phyloP scores from a whole-genome alignment of 2,113 vertebrate genomes.

The Carollia perspicillata region DNA sequence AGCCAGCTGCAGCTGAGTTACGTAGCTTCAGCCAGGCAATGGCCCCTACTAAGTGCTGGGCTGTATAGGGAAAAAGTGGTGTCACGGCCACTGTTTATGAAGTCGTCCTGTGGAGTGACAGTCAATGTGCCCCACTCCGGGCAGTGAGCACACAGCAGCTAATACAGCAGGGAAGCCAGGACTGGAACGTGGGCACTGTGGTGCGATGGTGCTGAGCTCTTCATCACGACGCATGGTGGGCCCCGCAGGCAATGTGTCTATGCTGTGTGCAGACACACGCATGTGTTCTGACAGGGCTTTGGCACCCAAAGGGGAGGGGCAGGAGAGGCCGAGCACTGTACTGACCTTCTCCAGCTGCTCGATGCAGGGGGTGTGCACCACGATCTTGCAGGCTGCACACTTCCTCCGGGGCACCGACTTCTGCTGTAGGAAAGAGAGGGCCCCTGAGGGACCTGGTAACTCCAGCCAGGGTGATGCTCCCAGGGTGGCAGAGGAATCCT shows the following conservation, averaged over 20 bases:
- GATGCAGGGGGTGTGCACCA: constrained; percentile 93
- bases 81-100: too few species aligned
- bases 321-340: neutral
- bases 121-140: neutral
- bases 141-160: neutral
- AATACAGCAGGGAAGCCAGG: neutral
- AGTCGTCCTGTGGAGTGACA: neutral
- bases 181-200: neutral
- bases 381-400: constrained; percentile 95
- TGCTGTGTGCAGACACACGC: fast-evolving
- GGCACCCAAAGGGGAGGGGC: neutral
- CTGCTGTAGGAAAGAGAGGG: constrained; percentile 82
- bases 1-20: neutral
- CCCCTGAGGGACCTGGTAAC: neutral
- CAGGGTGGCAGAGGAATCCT: neutral
- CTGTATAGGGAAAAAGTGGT: neutral
- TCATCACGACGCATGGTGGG: fast-evolving
- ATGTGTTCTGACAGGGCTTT: neutral
- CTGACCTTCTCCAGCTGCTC: constrained; percentile 95
- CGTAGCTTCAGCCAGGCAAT: neutral
- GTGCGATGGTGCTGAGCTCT: neutral
- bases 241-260: fast-evolving
- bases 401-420: constrained; percentile 93
- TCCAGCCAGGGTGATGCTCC: neutral
- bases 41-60: neutral